Percentiles rank a stretch among this genome's conserved stretches.
phyloP scores from a whole-genome alignment of 2,888 invertebrate species.

The Phaonia tiefii region DNA sequence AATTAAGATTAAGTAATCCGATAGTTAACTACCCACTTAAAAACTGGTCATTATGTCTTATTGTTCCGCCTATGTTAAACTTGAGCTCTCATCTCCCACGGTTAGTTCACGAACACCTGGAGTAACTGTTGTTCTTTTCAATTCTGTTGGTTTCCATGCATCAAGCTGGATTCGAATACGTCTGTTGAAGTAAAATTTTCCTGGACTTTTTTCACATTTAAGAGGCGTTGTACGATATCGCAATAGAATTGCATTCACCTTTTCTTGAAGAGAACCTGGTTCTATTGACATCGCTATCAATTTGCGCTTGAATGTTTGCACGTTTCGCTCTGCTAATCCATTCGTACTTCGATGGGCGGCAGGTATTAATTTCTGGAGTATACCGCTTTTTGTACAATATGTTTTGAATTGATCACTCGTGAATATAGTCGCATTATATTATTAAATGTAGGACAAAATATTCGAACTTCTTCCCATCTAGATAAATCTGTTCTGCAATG shows the following conservation, averaged over 20 bases:
- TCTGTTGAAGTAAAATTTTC: constrained; percentile 49
- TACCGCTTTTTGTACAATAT: no score
- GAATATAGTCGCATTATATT: constrained; percentile 36
- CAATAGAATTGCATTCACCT: constrained; percentile 41
- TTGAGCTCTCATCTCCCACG: constrained; percentile 51
- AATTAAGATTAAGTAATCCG: no score
- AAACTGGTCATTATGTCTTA: no score
- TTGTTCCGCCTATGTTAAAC: constrained; percentile 42
- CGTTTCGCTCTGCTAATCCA: no score
- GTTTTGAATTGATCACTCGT: no score
- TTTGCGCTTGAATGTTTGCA: constrained; percentile 54
- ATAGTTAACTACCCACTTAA: no score
- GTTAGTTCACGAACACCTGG: constrained; percentile 40
- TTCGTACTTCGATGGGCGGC: constrained; percentile 38
- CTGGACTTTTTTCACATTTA: constrained; percentile 49
- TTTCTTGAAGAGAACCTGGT: constrained; percentile 32
- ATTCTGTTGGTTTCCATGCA: constrained; percentile 39
- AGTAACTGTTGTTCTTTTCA: constrained; percentile 30
- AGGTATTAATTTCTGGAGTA: constrained; percentile 46
- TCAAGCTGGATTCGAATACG: no score
- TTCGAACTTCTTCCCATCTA: constrained; percentile 28
- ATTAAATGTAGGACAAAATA: constrained; percentile 17
- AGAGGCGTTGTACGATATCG: constrained; percentile 51
- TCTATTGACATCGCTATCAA: constrained; percentile 50
- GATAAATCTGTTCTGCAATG: constrained; percentile 38